Conservation (phyloP, 2,113 vertebrate species). For the Athene cunicularia region DNA sequence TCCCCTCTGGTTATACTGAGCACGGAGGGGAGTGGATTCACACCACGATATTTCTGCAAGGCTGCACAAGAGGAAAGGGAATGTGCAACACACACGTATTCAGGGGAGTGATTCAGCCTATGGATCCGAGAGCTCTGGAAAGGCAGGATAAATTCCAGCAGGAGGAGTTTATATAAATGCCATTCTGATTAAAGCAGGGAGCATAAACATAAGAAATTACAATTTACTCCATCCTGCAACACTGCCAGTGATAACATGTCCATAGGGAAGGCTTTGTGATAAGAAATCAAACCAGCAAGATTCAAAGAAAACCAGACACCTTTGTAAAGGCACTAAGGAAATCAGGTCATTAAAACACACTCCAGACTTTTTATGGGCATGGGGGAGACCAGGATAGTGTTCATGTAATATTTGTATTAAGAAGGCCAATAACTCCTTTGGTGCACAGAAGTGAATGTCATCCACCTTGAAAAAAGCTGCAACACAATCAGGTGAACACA, state of each 20-base stretch:
- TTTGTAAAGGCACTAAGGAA: neutral
- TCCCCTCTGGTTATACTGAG: neutral
- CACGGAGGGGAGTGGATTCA: neutral
- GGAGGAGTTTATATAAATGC: neutral
- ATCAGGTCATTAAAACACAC: neutral
- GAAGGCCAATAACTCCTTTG: neutral
- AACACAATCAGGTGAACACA: neutral
- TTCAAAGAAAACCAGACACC: neutral
- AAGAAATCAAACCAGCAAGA: neutral
- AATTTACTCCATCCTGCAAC: neutral
- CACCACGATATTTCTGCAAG: neutral
- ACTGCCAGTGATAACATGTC: neutral
- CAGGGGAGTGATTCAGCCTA: neutral
- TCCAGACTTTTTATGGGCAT: neutral
- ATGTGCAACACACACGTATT: rapidly evolving
- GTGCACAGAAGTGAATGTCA: neutral
- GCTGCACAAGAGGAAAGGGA: neutral
- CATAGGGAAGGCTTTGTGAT: neutral
- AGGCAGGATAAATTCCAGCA: neutral
- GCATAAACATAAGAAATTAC: neutral
- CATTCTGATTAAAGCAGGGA: neutral
- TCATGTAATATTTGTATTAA: neutral
- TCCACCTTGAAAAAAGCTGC: neutral
- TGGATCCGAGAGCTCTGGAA: neutral
- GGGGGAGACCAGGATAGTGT: rapidly evolving